Evolutionary conservation across 2,113 vertebrate species (phyloP).

Genomic region (Gadus macrocephalus): DNA sequence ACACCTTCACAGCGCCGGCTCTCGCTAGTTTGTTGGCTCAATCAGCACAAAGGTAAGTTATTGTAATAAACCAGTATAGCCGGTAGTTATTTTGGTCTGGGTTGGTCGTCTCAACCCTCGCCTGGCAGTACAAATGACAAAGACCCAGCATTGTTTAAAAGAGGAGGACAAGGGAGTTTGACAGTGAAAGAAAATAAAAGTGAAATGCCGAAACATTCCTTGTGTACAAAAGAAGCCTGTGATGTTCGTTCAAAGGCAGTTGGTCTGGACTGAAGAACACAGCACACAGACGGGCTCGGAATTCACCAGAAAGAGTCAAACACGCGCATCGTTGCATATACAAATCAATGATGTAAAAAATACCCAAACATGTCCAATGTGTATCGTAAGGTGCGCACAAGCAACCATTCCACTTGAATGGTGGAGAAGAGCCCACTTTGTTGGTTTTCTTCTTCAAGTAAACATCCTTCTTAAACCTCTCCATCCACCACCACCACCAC

Average conservation of each 20-base stretch:
- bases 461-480: too few species aligned
- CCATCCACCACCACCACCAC: too few species aligned
- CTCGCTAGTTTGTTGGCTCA: conserved; percentile 19
- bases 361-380: conserved; percentile 47
- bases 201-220: conserved; percentile 52
- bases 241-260: conserved; percentile 47
- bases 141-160: too few species aligned
- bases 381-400: conserved; percentile 15
- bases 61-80: conserved; percentile 15
- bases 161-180: conserved; percentile 19
- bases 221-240: conserved; percentile 50
- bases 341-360: conserved; percentile 58
- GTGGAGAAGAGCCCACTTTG: too few species aligned
- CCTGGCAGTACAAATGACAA: too few species aligned
- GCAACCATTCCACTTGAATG: too few species aligned
- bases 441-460: too few species aligned
- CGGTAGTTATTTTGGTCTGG: not conserved
- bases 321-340: conserved; percentile 70
- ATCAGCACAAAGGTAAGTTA: conserved; percentile 20
- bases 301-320: conserved; percentile 26
- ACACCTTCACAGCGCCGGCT: not conserved
- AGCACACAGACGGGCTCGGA: conserved; percentile 7
- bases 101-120: too few species aligned
- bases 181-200: conserved; percentile 45
- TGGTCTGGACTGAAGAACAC: conserved; percentile 42